Conservation (phyloP, 1,140 invertebrate genomes). For the Ceratitis capitata region DNA sequence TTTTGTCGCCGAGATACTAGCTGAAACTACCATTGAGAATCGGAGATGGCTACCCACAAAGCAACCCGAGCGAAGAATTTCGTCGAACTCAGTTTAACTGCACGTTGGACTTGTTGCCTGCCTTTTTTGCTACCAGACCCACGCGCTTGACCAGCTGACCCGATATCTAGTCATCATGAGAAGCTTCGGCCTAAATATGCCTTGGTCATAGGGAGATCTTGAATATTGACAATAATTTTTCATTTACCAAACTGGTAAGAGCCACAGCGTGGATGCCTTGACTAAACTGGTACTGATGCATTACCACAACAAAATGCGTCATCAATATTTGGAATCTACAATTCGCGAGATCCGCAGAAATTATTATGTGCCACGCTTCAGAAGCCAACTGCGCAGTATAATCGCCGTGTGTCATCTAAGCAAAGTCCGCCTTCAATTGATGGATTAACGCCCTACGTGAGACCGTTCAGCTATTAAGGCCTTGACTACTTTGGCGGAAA, state of each 20-base stretch:
- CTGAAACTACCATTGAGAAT: constrained; percentile 6
- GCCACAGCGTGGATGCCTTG: too few species aligned
- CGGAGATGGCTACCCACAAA: constrained; percentile 47
- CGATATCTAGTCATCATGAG: not conserved
- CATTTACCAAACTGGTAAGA: not conserved
- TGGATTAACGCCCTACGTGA: constrained; percentile 28
- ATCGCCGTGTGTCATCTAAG: not conserved
- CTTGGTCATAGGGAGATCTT: not conserved
- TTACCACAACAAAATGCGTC: too few species aligned
- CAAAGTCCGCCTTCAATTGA: not conserved
- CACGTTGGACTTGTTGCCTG: not conserved
- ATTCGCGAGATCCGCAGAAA: constrained; percentile 2
- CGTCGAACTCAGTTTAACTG: too few species aligned
- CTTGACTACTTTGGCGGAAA: constrained; percentile 28
- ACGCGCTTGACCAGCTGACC: not conserved
- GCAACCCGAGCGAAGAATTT: too few species aligned
- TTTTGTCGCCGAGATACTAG: too few species aligned
- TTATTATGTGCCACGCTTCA: constrained; percentile 33
- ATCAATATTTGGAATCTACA: constrained; percentile 4
- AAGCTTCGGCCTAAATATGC: not conserved
- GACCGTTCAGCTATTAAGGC: constrained; percentile 27
- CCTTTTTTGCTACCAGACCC: not conserved
- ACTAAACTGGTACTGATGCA: too few species aligned
- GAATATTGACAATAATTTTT: not conserved
- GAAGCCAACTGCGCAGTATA: not conserved